These are phyloP conservation scores for Triops longicaudatus DNA, from an alignment of 1,140 invertebrate species.

Conservation along the genomic window DNA sequence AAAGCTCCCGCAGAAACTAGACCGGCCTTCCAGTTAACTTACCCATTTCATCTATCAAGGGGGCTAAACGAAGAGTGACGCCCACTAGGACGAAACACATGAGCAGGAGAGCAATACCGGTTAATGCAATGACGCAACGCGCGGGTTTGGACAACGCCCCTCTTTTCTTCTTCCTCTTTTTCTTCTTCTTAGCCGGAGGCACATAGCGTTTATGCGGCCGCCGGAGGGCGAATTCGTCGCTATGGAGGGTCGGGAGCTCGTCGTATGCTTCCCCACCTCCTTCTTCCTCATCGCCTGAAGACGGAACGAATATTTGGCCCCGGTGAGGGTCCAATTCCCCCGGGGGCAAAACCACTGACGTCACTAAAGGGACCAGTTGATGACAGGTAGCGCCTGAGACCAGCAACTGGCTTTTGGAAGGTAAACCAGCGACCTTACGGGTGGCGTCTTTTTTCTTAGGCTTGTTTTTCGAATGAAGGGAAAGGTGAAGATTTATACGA, in stretches of 20 bases:
- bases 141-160: slow-evolving; percentile 32
- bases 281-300: not conserved
- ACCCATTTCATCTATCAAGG: slow-evolving; percentile 40
- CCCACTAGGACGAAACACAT: slow-evolving; percentile 38
- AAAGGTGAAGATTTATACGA: not conserved
- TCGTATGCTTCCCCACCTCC: not conserved
- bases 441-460: not conserved
- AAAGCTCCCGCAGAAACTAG: not conserved
- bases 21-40: slow-evolving; percentile 29
- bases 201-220: slow-evolving; percentile 10
- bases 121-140: slow-evolving; percentile 35
- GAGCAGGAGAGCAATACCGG: slow-evolving; percentile 35
- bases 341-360: not conserved
- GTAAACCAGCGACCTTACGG: not conserved
- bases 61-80: slow-evolving; percentile 37
- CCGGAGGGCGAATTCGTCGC: not conserved
- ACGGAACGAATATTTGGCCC: not conserved
- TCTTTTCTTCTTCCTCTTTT: slow-evolving; percentile 13
- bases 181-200: not conserved
- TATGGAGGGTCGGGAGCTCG: not conserved
- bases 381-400: not conserved
- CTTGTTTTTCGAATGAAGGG: not conserved
- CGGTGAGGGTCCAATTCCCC: not conserved
- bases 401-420: not conserved
- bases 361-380: not conserved